Percentiles rank a stretch among this genome's conserved stretches.
Conservation (phyloP, 2,888 invertebrate genomes). For the Melinopterus prodromus region DNA sequence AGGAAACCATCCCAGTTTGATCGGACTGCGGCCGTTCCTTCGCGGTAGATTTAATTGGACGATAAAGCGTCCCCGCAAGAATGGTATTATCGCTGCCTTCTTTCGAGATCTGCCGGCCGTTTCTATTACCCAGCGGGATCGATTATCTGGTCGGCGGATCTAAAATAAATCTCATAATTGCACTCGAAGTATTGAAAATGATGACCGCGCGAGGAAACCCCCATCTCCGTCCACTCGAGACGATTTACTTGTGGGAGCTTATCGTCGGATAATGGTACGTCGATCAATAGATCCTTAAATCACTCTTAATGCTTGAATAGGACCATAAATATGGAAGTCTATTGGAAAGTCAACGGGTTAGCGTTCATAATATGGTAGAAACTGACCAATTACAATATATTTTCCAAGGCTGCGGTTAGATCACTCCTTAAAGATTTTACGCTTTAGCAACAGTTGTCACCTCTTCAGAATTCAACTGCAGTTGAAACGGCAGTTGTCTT, state of each 20-base stretch:
- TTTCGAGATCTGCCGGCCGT: not conserved
- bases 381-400: not conserved
- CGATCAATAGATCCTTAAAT: constrained; percentile 4
- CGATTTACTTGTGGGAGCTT: constrained; percentile 4
- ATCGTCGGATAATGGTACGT: not conserved
- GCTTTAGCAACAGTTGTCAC: not conserved
- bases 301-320: not conserved
- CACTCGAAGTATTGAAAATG: not conserved
- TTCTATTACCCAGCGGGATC: not conserved
- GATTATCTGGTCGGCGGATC: not conserved
- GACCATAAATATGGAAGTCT: not conserved
- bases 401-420: too few species aligned
- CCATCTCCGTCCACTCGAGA: not conserved
- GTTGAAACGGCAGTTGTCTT: too few species aligned
- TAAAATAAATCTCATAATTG: not conserved
- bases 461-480: not conserved
- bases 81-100: not conserved
- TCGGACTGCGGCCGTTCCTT: not conserved
- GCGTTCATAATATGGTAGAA: not conserved
- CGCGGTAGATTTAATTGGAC: constrained; percentile 53
- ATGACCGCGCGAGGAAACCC: not conserved
- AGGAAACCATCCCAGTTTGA: not conserved
- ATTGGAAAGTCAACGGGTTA: not conserved
- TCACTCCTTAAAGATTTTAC: too few species aligned
- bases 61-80: constrained; percentile 48